These are phyloP conservation scores for Equus przewalskii DNA, from an alignment of 2,113 vertebrate species.

Conservation along the genomic window DNA sequence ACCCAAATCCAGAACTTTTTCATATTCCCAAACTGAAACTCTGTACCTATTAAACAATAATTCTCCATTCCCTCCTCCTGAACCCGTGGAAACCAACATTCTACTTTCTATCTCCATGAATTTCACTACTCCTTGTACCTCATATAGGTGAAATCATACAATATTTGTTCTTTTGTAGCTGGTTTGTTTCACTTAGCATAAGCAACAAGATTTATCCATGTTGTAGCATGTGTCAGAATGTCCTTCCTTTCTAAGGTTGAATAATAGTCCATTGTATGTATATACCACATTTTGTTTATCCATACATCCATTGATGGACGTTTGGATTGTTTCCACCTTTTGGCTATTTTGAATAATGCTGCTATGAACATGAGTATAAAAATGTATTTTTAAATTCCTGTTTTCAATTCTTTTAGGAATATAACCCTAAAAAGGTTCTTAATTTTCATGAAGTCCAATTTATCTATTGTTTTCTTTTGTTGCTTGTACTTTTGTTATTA, in stretches of 20 bases:
- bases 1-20: not conserved
- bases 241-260: not conserved
- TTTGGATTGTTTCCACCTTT: not conserved
- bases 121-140: not conserved
- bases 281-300: not conserved
- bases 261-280: not conserved
- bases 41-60: not conserved
- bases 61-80: not conserved
- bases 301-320: not conserved
- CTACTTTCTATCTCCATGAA: not conserved
- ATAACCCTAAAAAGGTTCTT: not conserved
- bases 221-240: not conserved
- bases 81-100: not conserved
- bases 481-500: conserved; percentile 1
- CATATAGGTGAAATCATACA: not conserved
- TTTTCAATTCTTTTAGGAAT: conserved; percentile 2
- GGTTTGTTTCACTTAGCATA: not conserved
- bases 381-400: not conserved
- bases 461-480: not conserved
- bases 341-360: not conserved
- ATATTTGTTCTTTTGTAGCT: not conserved
- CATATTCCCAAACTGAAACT: conserved; percentile 23
- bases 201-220: not conserved
- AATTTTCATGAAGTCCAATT: conserved; percentile 12
- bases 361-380: not conserved